phyloP scores from a whole-genome alignment of 2,797 vertebrate genomes.

The Acropternis orthonyx region DNA sequence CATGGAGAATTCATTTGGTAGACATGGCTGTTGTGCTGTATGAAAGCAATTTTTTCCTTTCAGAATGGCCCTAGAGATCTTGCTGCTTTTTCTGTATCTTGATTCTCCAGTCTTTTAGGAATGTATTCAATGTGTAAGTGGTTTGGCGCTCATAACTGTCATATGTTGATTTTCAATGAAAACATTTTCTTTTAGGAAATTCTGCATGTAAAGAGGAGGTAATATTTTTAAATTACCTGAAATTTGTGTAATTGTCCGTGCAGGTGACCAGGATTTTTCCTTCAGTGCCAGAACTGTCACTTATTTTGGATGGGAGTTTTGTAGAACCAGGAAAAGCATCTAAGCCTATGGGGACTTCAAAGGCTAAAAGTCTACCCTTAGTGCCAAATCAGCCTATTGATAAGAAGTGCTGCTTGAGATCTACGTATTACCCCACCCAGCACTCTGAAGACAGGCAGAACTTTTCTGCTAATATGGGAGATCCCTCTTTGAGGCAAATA shows the following conservation, averaged over 20 bases:
- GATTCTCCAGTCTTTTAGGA: background rate
- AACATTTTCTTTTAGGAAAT: background rate
- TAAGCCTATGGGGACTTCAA: conserved; percentile 11
- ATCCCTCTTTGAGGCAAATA: conserved; percentile 54
- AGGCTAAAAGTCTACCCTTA: conserved; percentile 45
- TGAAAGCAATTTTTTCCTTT: background rate
- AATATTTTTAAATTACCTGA: background rate
- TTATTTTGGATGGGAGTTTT: conserved; percentile 87
- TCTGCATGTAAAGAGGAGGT: background rate
- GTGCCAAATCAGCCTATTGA: conserved; percentile 8
- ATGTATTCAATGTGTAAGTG: background rate
- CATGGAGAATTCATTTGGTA: background rate
- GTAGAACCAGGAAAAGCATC: conserved; percentile 59
- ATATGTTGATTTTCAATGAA: background rate
- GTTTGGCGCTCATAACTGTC: background rate
- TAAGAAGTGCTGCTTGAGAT: conserved; percentile 4
- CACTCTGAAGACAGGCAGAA: conserved; percentile 32
- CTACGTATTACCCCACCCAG: background rate
- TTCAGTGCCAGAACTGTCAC: conserved; percentile 93
- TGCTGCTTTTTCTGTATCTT: background rate
- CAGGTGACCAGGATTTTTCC: conserved; percentile 87
- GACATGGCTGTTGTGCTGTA: accelerated
- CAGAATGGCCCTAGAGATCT: background rate
- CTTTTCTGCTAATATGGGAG: conserved; percentile 10
- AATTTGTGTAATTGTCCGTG: background rate